Base-by-base conservation (phyloP, 2,888 invertebrate genomes). In the Caenorhabditis afra region DNA sequence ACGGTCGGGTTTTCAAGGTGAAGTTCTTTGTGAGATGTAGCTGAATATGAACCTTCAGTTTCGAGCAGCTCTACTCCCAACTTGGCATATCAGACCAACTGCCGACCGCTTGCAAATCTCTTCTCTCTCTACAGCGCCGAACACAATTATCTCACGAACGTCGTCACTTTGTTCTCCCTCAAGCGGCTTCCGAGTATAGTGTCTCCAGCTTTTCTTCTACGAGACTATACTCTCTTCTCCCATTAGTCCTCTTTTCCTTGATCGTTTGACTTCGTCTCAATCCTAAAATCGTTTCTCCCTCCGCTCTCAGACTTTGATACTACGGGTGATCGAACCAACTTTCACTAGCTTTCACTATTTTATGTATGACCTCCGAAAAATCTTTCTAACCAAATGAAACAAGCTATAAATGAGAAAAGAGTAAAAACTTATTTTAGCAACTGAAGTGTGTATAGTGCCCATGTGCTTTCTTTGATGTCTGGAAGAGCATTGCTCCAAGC, bases 401-500 rank as follows among this genome's bases (percentile, higher is more conserved):
- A 57, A 44, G 16, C 53, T 29, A 41, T 12, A 16, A 52, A 58
- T 23, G 29, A 29, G 29, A 8, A 18, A 49, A 18, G 22, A 23
- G n/a, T 23, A 53, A 41, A 35, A 65, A 49, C 16, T n/a, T 11
- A 23, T 29, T 39, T 52, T 55, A 86, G 73, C 86, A 86, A 50
- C 76, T 64, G 61, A 73, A 80, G 49, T 83, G 75, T 50, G 81
- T 81, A 59, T 88, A 89, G 50, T 66, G 59, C 14, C 74, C 64
- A 73, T 84, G 82, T 0, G 87, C 86, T 59, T 89, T 89, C 79
- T 90, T 89, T 58, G 89, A 87, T 8, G 87, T 85, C 45, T 87
- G 83, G 3, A 81, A 44, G 11, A 88, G 68, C 83, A 88, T 89
- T n/a, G 86, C 70, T 16, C 89, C 89, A 39, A 89, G 76, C 57